These are phyloP conservation scores for Perodicticus potto DNA, from an alignment of 2,797 vertebrate species.

Conservation along the genomic window DNA sequence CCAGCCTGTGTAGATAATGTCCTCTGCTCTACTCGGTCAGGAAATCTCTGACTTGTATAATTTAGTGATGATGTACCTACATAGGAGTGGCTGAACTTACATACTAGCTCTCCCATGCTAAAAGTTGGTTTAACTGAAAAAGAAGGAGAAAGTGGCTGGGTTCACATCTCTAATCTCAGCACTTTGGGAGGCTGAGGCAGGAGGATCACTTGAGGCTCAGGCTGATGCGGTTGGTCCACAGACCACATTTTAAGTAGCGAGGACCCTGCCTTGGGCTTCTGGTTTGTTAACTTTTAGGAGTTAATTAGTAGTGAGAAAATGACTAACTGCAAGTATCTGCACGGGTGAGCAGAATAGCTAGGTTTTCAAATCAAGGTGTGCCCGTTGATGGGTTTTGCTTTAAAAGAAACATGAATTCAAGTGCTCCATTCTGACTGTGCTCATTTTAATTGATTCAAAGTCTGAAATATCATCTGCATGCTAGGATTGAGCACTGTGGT, in stretches of 20 bases:
- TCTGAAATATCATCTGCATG: neutral
- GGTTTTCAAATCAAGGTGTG: neutral
- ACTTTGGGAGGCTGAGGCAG: too few relatives aligned
- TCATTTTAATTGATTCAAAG: neutral
- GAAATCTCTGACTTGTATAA: neutral
- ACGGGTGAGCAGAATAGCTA: neutral
- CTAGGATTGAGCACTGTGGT: rapidly evolving
- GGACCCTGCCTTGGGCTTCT: neutral
- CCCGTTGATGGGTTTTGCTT: neutral
- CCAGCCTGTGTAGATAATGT: rapidly evolving
- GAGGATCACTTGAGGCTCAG: too few relatives aligned
- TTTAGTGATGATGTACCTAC: neutral
- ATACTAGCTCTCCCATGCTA: neutral
- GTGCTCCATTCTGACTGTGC: neutral
- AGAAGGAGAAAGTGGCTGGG: neutral
- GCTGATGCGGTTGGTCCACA: neutral
- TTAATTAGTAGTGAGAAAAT: neutral
- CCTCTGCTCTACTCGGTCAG: neutral
- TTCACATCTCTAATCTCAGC: too few relatives aligned
- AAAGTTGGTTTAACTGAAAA: slow-evolving; percentile 32
- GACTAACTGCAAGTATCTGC: neutral
- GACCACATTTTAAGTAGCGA: neutral
- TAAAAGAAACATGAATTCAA: neutral
- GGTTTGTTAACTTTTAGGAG: neutral
- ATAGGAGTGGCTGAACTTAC: slow-evolving; percentile 53